Evolutionary conservation across 2,113 vertebrate species (phyloP), one percentile per base, ranked within the genome.

Genomic region (Dasyornis broadbenti): DNA sequence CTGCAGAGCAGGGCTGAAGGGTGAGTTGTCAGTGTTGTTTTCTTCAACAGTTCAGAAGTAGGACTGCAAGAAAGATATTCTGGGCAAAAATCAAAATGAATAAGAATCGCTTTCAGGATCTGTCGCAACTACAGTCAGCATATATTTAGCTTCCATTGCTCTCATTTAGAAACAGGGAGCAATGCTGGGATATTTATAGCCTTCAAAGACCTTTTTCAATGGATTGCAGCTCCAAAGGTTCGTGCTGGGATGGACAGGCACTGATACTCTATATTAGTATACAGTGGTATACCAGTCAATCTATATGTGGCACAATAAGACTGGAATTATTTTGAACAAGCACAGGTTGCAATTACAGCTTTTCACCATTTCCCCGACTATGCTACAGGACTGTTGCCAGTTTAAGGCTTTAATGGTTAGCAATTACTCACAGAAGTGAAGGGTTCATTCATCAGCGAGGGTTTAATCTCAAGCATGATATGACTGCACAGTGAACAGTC

Each of bases 381-480:
- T 27, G 26, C 64, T 73, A 17, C 78, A 53, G 24, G 80, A 66
- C 21, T 63, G 39, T 40, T 96, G 72, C 78, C 76, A 89, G 69
- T 81, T 93, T 40, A 94, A 83, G 73, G 75, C 93, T 91, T 89
- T 94, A 66, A 77, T 93, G 76, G 86, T 94, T 88, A 68, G 83
- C 80, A 94, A 87, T 97, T 94, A 47, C 37, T 37, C 90, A 90
- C 64, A 84, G 28, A 88, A 96, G 80, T 59, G 83, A 97, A 96
- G 86, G 65, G 16, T 90, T 95, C 95, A 91, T 98, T 97, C 82
- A 93, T 93, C 94, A 89, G 73, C 66, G 24, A 27, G 42, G 24
- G 82, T 95, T 97, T 94, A 95, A 97, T 94, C 93, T 92, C 71
- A 26, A 82, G 53, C 76, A 53, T 17, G 76, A 50, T 84, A 45